Base-by-base conservation (phyloP, 2,888 invertebrate genomes). In the Cheilosia urbana region DNA sequence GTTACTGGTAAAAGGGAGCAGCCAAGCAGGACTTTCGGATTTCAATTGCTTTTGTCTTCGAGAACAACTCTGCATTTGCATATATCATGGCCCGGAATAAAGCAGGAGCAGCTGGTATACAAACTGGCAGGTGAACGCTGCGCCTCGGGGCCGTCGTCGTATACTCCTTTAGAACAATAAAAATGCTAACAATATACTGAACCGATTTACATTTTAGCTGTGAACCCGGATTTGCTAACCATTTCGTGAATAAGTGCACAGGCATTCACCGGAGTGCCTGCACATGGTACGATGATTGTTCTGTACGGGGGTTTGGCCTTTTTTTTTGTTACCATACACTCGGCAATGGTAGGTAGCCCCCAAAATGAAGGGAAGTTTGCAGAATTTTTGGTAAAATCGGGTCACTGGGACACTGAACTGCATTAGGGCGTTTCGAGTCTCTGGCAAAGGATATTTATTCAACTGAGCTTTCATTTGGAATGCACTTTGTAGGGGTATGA, bases 401-500 rank as follows among this genome's bases (percentile, higher is more conserved):
- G 84, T 84, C 75, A 84, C 71, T 80, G 60, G 84, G 57, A 66
- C 84, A 66, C 62, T 84, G 80, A 75, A 84, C 84, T 80, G 75
- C 84, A 77, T 62, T 55, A 73, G 51, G 73, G 79, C 62, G 47
- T 68, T 62, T 66, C 21, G 21, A 9, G 51, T 13, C 11, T 9
- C 9, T 13, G 49, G 21, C 2, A 69, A 75, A 65, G 69, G 65
- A 63, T 51, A 79, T 68, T 75, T 83, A 73, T 83, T 55, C 49
- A 58, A 84, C 71, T 71, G 75, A 79, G 75, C 80, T 75, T 79
- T 80, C 47, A 65, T 57, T 71, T 21, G n/a, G 55, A 78, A 73
- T 79, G 75, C 58, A 69, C 68, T 73, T 42, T 19, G 27, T 69
- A 73, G 34, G 57, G 45, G 60, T 17, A 13, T 37, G 37, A 13